Evolutionary conservation across 2,888 invertebrate species (phyloP).

Genomic region (Plebejus argus): DNA sequence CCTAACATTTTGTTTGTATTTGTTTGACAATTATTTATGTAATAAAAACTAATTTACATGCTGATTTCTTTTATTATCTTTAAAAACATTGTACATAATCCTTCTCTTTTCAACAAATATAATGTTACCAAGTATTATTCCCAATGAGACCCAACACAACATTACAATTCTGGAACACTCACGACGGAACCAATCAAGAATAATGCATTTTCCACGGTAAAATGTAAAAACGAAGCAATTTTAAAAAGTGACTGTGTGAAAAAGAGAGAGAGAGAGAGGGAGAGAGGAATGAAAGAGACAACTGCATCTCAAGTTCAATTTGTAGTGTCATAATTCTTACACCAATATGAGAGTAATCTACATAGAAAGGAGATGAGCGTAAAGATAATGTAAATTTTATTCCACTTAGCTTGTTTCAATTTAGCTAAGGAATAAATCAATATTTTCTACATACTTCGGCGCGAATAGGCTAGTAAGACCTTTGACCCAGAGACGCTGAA

Average conservation of each 20-base stretch:
- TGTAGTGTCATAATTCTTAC: background rate
- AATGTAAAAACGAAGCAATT: background rate
- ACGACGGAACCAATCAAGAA: background rate
- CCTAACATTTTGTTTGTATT: too few relatives aligned
- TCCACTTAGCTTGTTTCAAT: background rate
- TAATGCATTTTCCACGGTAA: background rate
- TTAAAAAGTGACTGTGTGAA: background rate
- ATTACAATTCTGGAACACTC: background rate
- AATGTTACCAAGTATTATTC: background rate
- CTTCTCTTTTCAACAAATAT: background rate
- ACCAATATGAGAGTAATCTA: slow-evolving; percentile 1
- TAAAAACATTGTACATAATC: background rate
- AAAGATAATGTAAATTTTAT: background rate
- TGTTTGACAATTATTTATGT: too few relatives aligned
- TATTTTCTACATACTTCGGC: background rate
- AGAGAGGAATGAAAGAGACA: background rate
- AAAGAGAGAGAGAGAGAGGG: background rate
- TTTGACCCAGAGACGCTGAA: too few relatives aligned
- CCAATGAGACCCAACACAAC: background rate
- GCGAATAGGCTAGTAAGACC: background rate
- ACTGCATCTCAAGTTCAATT: slow-evolving; percentile 1
- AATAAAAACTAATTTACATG: too few relatives aligned
- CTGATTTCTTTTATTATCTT: background rate
- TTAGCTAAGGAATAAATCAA: background rate
- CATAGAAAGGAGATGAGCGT: background rate